Base-by-base conservation (phyloP, 2,113 vertebrate genomes). In the Amblyopsis rosae region DNA sequence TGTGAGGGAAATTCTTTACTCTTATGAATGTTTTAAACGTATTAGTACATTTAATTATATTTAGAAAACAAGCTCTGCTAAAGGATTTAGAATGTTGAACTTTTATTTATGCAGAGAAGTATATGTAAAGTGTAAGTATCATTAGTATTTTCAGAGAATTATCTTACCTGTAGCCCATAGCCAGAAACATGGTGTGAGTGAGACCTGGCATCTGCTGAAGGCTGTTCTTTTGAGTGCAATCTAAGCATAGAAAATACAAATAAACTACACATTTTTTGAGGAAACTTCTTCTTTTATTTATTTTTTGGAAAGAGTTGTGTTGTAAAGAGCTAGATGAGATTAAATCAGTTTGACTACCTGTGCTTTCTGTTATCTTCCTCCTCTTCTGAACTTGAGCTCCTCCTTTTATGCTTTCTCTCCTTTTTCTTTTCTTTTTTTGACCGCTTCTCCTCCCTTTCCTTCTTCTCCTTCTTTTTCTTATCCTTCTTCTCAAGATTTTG, bases 121-220 rank as follows among this genome's bases (percentile, higher is more conserved):
- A 7, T 41, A 53, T 53, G n/a, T 53, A 15, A 9, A 1, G 41
- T 13, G n/a, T n/a, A 59, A 5, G 15, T 15, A 13, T 59, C 3
- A 59, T 59, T 33, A 59, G 47, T 59, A 10, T 33, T 3, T 48
- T 4, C 12, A 50, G 6, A 65, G 8, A 45, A 33, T 8, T n/a
- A 59, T 4, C 87, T 47, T 59, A 98, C 96, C 88, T 93, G 96
- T 0, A 99, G 92, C 2, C 97, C 97, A 12, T 95, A 98, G 16
- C 93, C 93, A 0, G 93, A 77, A 33, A 61, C 7, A 65, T 86
- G 86, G 85, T 74, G 93, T n/a, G 82, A 67, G 62, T 84, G 82
- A 72, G 86, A 77, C 10, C 76, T 48, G 15, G 65, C 63, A 15
- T 75, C 77, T 35, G 81, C 61, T 51, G 90, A 84, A 66, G 57